A percentile compares a stretch with the other conserved stretches of the same genome.
Evolutionary conservation across 2,888 invertebrate genomes (phyloP).

Genomic region (Lordiphosa andalusiaca): DNA sequence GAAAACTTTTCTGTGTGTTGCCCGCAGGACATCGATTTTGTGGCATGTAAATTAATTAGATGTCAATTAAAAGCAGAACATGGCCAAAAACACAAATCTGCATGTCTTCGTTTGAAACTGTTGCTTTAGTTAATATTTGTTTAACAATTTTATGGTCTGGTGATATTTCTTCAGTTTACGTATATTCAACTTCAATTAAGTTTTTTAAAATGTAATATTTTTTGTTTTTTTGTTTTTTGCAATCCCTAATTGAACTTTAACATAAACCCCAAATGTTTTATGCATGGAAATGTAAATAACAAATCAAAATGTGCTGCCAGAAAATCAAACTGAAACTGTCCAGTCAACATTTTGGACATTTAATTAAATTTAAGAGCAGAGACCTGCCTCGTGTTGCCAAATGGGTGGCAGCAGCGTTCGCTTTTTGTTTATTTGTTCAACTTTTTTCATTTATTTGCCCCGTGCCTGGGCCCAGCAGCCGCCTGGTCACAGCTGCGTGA

Average conservation of each 20-base stretch:
- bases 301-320: conserved; percentile 25
- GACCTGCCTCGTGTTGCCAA: conserved; percentile 11
- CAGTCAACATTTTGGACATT: conserved; percentile 60
- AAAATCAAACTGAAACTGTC: conserved; percentile 35
- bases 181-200: no score
- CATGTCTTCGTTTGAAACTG: background rate
- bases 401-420: conserved; percentile 3
- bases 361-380: conserved; percentile 60
- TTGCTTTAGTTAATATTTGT: no score
- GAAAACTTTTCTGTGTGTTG: conserved; percentile 26
- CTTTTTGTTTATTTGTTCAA: conserved; percentile 53
- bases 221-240: no score
- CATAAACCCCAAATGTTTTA: conserved; percentile 5
- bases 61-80: conserved; percentile 36
- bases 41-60: conserved; percentile 40
- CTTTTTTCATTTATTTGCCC: conserved; percentile 68
- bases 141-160: no score
- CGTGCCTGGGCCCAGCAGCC: conserved; percentile 5
- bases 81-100: conserved; percentile 1
- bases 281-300: background rate
- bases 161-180: no score
- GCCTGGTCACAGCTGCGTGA: conserved; percentile 70
- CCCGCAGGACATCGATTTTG: conserved; percentile 2
- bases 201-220: no score
- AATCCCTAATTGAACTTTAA: conserved; percentile 1